phyloP scores from a whole-genome alignment of 2,797 vertebrate species.

The Arremon brunneinucha region DNA sequence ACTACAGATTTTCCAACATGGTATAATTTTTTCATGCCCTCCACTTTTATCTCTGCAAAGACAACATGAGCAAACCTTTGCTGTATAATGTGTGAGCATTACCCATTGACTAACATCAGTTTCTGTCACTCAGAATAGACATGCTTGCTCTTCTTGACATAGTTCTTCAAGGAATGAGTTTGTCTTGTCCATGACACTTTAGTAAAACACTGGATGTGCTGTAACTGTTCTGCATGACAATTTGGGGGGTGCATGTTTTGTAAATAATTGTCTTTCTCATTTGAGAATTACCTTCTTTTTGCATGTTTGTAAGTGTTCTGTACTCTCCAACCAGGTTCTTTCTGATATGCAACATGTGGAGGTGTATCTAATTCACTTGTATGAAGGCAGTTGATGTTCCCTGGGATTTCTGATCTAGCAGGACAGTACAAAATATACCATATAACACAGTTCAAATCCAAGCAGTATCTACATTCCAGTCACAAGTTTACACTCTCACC shows the following conservation, averaged over 20 bases:
- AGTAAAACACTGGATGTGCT: background rate
- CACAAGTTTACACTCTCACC: background rate
- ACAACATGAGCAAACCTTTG: background rate
- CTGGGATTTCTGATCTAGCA: fast-evolving
- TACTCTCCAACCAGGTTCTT: background rate
- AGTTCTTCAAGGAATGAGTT: background rate
- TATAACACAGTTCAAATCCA: background rate
- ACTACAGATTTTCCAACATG: background rate
- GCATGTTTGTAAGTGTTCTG: background rate
- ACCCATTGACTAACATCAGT: background rate
- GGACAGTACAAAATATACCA: background rate
- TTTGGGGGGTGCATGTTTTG: background rate
- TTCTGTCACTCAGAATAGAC: background rate
- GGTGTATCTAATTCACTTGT: background rate
- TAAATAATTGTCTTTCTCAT: background rate
- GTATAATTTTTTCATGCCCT: background rate
- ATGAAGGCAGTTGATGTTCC: background rate
- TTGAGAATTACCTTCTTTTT: background rate
- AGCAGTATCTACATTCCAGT: background rate
- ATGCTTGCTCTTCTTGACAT: background rate
- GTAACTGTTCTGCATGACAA: background rate
- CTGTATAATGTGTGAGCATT: background rate
- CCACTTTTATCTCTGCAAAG: background rate
- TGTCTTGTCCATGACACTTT: background rate
- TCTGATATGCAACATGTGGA: background rate